A percentile compares a stretch with the other conserved stretches of the same genome.
These are phyloP conservation scores for Cecidostiba fungosa DNA, from an alignment of 2,888 invertebrate species.

Conservation along the genomic window DNA sequence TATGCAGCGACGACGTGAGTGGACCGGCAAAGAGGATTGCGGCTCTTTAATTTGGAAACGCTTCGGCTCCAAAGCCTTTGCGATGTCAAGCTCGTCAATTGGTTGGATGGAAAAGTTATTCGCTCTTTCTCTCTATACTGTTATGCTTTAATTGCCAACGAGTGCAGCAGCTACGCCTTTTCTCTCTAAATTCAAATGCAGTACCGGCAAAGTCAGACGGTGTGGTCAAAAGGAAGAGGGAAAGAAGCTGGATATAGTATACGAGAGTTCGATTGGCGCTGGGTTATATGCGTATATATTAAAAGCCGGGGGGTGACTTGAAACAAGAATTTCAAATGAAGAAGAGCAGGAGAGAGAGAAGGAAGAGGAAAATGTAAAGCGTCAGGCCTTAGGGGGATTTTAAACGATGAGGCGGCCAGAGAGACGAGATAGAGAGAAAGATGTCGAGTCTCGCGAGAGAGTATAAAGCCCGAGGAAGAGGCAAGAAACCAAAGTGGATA, in stretches of 20 bases:
- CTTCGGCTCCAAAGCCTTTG: background rate
- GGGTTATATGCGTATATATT: background rate
- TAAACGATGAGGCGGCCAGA: constrained; percentile 40
- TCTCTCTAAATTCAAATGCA: constrained; percentile 1
- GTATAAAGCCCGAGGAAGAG: background rate
- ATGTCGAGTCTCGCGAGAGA: constrained; percentile 1
- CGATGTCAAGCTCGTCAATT: too few relatives aligned
- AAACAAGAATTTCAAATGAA: constrained; percentile 48
- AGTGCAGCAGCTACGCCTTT: background rate
- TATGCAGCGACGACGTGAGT: background rate
- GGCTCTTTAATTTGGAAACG: background rate
- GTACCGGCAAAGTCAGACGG: background rate
- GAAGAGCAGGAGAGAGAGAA: background rate
- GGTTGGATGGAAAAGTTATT: too few relatives aligned
- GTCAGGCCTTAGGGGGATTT: constrained; percentile 42
- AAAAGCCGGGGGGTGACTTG: constrained; percentile 26
- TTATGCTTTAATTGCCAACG: background rate
- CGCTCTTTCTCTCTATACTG: background rate
- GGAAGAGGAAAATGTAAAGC: constrained; percentile 23
- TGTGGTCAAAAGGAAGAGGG: background rate
- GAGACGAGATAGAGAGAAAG: background rate
- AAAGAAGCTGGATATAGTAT: background rate
- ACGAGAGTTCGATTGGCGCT: constrained; percentile 27
- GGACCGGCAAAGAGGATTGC: constrained; percentile 1
- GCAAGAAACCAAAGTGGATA: constrained; percentile 15